Evolutionary conservation across 2,797 vertebrate species (phyloP), one percentile per base, ranked within the genome.

Genomic region (Macroramphosus scolopax): DNA sequence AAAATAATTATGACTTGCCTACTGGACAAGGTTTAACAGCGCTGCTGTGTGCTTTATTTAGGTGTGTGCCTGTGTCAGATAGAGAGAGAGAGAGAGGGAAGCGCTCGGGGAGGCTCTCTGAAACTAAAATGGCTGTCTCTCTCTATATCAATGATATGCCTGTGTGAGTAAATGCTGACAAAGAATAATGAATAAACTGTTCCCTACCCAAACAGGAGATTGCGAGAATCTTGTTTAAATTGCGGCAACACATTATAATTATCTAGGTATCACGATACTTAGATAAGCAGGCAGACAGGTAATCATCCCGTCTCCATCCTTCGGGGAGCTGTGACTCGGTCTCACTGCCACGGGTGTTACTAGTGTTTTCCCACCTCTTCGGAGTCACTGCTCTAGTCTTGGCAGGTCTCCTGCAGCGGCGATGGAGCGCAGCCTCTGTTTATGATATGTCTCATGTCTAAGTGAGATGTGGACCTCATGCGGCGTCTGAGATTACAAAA

Each of bases 381-480:
- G 53, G 53, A 64, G 52, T 65, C 58, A 10, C 42, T 35, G 71
- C 63, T 46, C 46, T 41, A 33, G 69, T 61, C 40, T 44, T 63
- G 70, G 68, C 67, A 43, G 64, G 51, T 65, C 50, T 77, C 52
- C 67, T 68, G 70, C 58, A 43, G 75, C 7, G 41, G 45, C 34
- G 48, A 52, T 55, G 67, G 61, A 78, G 73, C 72, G 12, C 37
- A 58, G 63, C 79, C 45, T 70, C 60, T 65, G 67, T 73, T 83
- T 67, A 77, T 81, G 68, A 85, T 82, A 75, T 66, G 76, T 80
- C 61, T 78, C 48, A 46, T 53, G 68, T 62, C 64, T 57, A 68
- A 80, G 74, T 65, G 64, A 80, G 66, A 84, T 63, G 57, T 57
- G 65, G 78, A 81, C 77, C 78, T 68, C 84, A 77, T 78, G 82